Evolutionary conservation across 2,113 vertebrate species (phyloP).

Genomic region (Hiodon alosoides): DNA sequence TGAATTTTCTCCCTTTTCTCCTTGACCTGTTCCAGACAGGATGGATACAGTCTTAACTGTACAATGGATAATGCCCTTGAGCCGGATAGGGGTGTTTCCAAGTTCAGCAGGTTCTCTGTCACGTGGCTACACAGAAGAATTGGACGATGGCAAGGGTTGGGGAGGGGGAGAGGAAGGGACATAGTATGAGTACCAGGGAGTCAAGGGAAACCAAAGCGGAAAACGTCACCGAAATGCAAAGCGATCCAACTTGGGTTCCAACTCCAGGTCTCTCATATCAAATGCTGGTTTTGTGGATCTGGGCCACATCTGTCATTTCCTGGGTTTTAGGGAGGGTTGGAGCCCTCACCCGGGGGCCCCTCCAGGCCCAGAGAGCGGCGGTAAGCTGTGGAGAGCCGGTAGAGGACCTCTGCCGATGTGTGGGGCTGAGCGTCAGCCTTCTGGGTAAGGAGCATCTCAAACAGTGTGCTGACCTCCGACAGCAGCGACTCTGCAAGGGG

Average conservation of each 20-base stretch:
- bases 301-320: constrained; percentile 32
- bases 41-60: not conserved
- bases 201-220: not conserved
- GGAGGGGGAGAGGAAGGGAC: not conserved
- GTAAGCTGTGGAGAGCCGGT: constrained; percentile 74
- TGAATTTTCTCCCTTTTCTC: not conserved
- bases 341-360: not conserved
- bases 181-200: not conserved
- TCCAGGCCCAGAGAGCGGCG: constrained; percentile 73
- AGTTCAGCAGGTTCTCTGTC: constrained; percentile 1
- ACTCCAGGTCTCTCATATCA: not conserved
- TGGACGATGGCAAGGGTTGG: not conserved
- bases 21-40: constrained; percentile 28
- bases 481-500: constrained; percentile 74
- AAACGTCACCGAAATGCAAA: not conserved
- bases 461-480: constrained; percentile 85
- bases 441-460: constrained; percentile 85
- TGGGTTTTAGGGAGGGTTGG: constrained; percentile 24
- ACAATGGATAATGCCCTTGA: not conserved
- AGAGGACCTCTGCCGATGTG: constrained; percentile 67
- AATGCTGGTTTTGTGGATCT: constrained; percentile 19
- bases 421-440: constrained; percentile 65
- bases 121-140: too few species aligned
- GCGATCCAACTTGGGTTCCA: not conserved
- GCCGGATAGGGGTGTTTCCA: too few species aligned